Conservation (phyloP, 30 jellyfish, hydroid and myxozoan genomes). For the Hydractinia symbiolongicarpus region DNA sequence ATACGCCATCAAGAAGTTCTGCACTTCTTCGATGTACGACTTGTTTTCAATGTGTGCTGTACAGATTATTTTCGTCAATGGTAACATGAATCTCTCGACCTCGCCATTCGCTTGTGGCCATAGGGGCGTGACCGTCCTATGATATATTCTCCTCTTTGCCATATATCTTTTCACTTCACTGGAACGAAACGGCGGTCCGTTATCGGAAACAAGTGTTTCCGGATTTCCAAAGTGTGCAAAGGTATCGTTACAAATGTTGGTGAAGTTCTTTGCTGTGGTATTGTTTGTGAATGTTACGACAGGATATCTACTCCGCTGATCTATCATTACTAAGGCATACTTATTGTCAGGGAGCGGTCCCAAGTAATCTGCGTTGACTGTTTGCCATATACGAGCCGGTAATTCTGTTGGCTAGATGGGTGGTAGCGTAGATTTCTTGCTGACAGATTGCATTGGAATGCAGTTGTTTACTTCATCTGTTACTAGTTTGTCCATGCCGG, state of each 20-base stretch:
- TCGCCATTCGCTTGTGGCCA: conserved; percentile 34
- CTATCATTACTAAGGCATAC: conserved; percentile 2
- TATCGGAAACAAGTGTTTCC: conserved; percentile 10
- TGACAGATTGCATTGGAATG: conserved; percentile 46
- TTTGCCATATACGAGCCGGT: conserved; percentile 9
- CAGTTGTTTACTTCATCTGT: conserved; percentile 25
- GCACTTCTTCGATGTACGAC: conserved; percentile 2
- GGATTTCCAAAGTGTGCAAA: conserved; percentile 18
- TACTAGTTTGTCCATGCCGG: conserved; percentile 34
- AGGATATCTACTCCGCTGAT: conserved; percentile 20
- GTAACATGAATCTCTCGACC: conserved; percentile 11
- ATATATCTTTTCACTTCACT: neutral
- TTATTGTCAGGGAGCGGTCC: conserved; percentile 13
- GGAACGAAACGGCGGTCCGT: conserved; percentile 24
- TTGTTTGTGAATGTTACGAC: neutral
- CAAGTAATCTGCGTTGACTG: conserved; percentile 22
- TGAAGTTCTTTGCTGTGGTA: neutral
- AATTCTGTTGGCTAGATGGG: conserved; percentile 17
- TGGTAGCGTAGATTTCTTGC: conserved; percentile 10
- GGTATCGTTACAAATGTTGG: neutral
- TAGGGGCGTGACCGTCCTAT: conserved; percentile 13
- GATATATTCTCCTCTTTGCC: neutral
- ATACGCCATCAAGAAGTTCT: conserved; percentile 16
- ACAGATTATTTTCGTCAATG: conserved; percentile 7
- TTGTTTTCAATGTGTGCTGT: conserved; percentile 19